Percentiles rank a stretch among this genome's conserved stretches.
phyloP scores from a whole-genome alignment of 2,888 invertebrate genomes.

The Bhutanitis thaidina region DNA sequence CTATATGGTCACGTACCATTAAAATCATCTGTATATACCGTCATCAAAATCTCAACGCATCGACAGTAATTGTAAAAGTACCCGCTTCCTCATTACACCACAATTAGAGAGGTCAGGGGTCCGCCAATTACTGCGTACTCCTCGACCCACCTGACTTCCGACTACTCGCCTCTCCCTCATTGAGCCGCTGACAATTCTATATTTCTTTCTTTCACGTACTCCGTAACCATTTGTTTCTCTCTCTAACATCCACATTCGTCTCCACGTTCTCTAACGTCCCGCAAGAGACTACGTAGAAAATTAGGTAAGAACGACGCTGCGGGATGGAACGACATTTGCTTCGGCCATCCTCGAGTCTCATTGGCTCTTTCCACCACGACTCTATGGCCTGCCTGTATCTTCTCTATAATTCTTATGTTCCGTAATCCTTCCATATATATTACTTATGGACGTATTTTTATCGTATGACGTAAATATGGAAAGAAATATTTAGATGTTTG shows the following conservation, averaged over 20 bases:
- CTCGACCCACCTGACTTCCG: slow-evolving; percentile 7
- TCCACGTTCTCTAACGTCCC: too few species aligned
- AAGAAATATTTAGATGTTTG: neutral
- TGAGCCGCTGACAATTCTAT: neutral
- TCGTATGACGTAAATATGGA: neutral
- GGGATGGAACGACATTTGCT: too few species aligned
- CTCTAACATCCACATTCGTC: too few species aligned
- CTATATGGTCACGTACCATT: neutral
- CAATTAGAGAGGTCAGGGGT: slow-evolving; percentile 21
- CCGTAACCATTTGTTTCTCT: too few species aligned
- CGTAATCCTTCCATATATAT: too few species aligned
- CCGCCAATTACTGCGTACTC: neutral
- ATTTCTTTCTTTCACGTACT: neutral
- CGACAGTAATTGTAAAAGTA: slow-evolving; percentile 17
- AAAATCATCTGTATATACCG: neutral
- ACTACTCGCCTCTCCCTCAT: neutral
- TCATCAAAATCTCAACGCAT: neutral
- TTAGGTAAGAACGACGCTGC: too few species aligned
- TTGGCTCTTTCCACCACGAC: too few species aligned
- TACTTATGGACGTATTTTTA: too few species aligned
- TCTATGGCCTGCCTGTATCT: too few species aligned
- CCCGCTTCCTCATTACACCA: slow-evolving; percentile 22
- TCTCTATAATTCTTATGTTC: too few species aligned
- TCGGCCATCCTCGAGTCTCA: too few species aligned
- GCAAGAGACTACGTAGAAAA: too few species aligned